phyloP scores from a whole-genome alignment of 1,140 invertebrate genomes.

The Drosophila arizonae region DNA sequence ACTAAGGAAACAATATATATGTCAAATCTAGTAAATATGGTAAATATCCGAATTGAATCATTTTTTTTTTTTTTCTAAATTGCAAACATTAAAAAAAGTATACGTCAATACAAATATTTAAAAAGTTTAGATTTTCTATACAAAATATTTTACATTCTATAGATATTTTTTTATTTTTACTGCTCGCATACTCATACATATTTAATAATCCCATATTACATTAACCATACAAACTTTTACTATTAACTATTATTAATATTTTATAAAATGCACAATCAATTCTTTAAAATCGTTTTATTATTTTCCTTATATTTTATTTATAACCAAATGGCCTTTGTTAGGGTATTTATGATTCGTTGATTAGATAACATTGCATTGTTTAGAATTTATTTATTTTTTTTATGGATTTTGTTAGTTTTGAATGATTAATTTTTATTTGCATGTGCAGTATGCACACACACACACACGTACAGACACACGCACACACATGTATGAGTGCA shows the following conservation, averaged over 20 bases:
- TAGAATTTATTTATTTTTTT: conserved; percentile 47
- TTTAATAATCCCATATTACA: too few species aligned
- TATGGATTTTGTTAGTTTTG: conserved; percentile 61
- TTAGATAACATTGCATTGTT: conserved; percentile 7
- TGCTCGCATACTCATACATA: too few species aligned
- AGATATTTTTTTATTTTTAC: too few species aligned
- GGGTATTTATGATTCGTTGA: conserved; percentile 21
- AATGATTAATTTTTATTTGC: conserved; percentile 73
- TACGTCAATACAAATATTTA: too few species aligned
- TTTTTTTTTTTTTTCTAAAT: too few species aligned
- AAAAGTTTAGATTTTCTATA: too few species aligned
- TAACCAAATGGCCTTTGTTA: neutral
- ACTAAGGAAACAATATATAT: too few species aligned
- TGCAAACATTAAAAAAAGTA: too few species aligned
- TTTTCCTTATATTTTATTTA: neutral
- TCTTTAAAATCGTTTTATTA: neutral
- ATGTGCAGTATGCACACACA: conserved; percentile 31
- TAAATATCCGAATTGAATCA: too few species aligned
- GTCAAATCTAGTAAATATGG: too few species aligned
- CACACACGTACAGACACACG: conserved; percentile 18
- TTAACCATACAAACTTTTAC: too few species aligned
- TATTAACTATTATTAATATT: neutral
- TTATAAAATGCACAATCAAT: neutral
- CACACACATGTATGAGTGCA: conserved; percentile 28
- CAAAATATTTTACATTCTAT: too few species aligned